Evolutionary conservation across 2,797 vertebrate genomes (phyloP).

Genomic region (Distichodus sexfasciatus): DNA sequence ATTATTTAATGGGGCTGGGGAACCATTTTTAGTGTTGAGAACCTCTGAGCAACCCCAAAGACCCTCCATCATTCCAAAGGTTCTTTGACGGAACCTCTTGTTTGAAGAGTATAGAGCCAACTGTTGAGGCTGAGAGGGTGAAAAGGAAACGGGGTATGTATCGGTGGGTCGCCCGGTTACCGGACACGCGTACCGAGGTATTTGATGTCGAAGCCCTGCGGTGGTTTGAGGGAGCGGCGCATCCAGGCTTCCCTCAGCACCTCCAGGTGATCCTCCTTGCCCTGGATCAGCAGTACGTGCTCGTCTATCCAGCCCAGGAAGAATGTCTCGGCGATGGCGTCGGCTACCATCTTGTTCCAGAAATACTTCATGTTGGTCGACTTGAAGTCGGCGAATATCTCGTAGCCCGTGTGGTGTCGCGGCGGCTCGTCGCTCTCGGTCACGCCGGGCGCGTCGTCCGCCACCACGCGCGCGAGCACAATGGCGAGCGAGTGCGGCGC

Average conservation of each 20-base stretch:
- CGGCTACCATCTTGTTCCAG: constrained; percentile 89
- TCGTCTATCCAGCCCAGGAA: constrained; percentile 98
- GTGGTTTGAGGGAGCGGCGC: constrained; percentile 87
- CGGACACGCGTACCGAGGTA: constrained; percentile 90
- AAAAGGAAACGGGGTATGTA: no score
- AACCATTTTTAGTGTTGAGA: no score
- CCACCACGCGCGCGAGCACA: constrained; percentile 78
- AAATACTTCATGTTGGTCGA: constrained; percentile 91
- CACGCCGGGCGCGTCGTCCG: constrained; percentile 58
- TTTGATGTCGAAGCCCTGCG: constrained; percentile 90
- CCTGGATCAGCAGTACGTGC: constrained; percentile 92
- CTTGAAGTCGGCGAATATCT: constrained; percentile 97
- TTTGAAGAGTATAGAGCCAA: no score
- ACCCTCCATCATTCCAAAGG: no score
- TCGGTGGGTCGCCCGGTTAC: no score
- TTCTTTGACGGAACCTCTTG: no score
- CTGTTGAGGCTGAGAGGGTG: no score
- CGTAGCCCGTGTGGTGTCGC: constrained; percentile 89
- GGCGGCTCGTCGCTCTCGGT: constrained; percentile 76
- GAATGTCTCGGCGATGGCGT: constrained; percentile 90
- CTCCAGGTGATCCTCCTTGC: constrained; percentile 93
- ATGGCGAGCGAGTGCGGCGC: constrained; percentile 95
- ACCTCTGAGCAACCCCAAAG: no score
- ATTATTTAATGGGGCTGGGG: no score
- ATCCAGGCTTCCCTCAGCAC: constrained; percentile 92